phyloP scores from a whole-genome alignment of 2,888 invertebrate genomes.

The Strigamia crassipes region DNA sequence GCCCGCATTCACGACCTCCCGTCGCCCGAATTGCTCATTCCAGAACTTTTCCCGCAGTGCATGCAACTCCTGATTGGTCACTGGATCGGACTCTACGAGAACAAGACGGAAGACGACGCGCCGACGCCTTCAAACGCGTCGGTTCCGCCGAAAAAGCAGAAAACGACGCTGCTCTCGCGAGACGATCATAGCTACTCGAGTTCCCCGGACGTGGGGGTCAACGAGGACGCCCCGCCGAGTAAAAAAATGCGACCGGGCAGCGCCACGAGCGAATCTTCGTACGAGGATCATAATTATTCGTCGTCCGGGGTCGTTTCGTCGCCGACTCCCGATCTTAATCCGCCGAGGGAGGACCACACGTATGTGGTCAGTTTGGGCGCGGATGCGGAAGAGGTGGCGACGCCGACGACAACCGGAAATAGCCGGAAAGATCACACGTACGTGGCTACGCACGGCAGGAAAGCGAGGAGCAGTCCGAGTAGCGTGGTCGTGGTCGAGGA shows the following conservation, averaged over 20 bases:
- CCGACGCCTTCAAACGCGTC: not conserved
- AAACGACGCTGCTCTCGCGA: conserved; percentile 2
- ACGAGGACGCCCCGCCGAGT: not conserved
- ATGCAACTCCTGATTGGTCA: conserved; percentile 48
- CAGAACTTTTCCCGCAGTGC: conserved; percentile 48
- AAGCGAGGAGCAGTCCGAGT: not conserved
- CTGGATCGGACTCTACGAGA: conserved; percentile 49
- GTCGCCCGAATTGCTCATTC: conserved; percentile 43
- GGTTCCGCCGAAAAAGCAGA: not conserved
- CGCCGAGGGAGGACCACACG: conserved; percentile 48
- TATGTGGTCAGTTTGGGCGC: conserved; percentile 39
- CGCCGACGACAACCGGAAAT: not conserved
- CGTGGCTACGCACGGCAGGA: conserved; percentile 44
- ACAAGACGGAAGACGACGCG: not conserved
- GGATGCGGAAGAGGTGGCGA: not conserved
- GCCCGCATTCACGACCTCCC: conserved; percentile 46
- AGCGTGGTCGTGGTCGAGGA: not conserved
- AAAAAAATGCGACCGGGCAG: not conserved
- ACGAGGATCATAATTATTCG: conserved; percentile 46
- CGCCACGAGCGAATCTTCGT: not conserved
- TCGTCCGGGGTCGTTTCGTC: not conserved
- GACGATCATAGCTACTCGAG: conserved; percentile 49
- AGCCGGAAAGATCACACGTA: conserved; percentile 48
- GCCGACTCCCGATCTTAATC: not conserved
- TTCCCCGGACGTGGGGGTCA: not conserved